Conservation (phyloP, 2,888 invertebrate genomes). For the Nymphalis polychloros region DNA sequence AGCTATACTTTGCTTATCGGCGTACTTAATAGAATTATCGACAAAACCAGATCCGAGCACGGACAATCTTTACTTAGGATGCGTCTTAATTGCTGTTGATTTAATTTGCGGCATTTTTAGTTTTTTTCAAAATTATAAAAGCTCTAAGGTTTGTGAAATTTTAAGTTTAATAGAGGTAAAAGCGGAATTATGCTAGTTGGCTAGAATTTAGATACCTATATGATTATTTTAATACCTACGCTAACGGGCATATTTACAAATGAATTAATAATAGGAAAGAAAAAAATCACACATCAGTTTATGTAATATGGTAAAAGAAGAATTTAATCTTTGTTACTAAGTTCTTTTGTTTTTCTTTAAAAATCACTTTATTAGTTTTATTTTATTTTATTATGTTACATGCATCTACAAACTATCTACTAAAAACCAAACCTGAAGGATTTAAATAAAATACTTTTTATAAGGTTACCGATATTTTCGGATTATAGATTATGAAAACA, state of each 20-base stretch:
- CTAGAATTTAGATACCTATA: no score
- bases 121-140: constrained; percentile 98
- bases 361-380: no score
- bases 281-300: no score
- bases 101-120: constrained; percentile 98
- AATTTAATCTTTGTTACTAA: not conserved
- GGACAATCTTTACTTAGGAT: constrained; percentile 97
- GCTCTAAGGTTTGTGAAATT: constrained; percentile 83
- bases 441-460: no score
- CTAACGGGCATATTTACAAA: no score
- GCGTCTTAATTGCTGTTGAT: constrained; percentile 95
- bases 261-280: no score
- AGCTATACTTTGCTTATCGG: constrained; percentile 85
- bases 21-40: constrained; percentile 83
- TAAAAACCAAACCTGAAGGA: no score
- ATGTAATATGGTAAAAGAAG: not conserved
- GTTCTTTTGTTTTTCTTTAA: no score
- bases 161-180: not conserved
- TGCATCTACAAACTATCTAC: no score
- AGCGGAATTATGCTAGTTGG: not conserved
- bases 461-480: not conserved
- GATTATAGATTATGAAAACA: constrained; percentile 95
- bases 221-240: no score
- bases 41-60: constrained; percentile 93
- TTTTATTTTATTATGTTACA: no score